Conservation (phyloP, 2,797 vertebrate genomes). For the Crenuchus spilurus region DNA sequence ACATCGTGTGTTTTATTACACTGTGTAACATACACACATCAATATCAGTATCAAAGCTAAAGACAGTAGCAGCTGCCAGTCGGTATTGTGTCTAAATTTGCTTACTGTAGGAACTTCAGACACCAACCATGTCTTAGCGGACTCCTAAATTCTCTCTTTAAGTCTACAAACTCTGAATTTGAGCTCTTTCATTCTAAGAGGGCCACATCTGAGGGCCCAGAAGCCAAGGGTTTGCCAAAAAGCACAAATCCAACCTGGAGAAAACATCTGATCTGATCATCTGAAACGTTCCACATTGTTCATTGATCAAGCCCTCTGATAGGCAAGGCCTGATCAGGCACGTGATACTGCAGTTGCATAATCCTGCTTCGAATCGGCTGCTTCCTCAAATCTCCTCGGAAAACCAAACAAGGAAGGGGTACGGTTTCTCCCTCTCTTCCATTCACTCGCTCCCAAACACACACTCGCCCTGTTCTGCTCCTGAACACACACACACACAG, state of each 20-base stretch:
- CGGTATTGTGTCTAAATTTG: too few relatives aligned
- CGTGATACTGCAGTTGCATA: not conserved
- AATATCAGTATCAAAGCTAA: too few relatives aligned
- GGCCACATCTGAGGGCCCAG: not conserved
- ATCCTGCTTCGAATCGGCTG: not conserved
- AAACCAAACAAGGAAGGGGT: slow-evolving; percentile 4
- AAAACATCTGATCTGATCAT: not conserved
- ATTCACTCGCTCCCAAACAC: slow-evolving; percentile 3
- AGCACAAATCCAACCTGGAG: not conserved
- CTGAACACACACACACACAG: not conserved
- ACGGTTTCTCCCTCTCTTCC: slow-evolving; percentile 1
- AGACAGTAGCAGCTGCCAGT: too few relatives aligned
- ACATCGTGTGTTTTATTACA: too few relatives aligned
- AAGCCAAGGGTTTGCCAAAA: not conserved
- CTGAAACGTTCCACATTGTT: not conserved
- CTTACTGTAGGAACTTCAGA: too few relatives aligned
- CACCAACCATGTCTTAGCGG: too few relatives aligned
- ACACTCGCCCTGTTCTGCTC: not conserved
- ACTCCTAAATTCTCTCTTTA: not conserved
- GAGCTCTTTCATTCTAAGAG: not conserved
- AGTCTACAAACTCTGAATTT: not conserved
- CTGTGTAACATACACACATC: too few relatives aligned
- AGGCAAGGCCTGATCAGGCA: not conserved
- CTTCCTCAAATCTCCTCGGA: slow-evolving; percentile 3
- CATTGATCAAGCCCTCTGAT: not conserved